These are phyloP conservation scores for Itoplectis maculator DNA, from an alignment of 2,888 invertebrate genomes.

Conservation along the genomic window DNA sequence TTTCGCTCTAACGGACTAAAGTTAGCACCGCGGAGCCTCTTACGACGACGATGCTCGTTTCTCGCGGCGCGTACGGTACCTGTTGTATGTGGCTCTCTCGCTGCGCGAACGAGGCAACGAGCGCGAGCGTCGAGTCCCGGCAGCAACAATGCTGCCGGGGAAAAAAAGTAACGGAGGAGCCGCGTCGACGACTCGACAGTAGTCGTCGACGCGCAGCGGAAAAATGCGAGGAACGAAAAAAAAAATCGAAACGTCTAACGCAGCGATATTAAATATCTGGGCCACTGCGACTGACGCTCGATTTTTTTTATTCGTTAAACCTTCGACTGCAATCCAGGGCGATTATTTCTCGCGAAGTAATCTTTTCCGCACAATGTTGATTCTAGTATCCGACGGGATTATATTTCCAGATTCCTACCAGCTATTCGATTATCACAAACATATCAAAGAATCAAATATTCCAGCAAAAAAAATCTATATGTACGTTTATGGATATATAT, in stretches of 20 bases:
- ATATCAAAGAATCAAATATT: neutral
- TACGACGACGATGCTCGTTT: conserved; percentile 60
- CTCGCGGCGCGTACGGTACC: conserved; percentile 68
- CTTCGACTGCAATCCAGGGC: neutral
- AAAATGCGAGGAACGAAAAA: neutral
- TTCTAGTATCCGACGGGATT: neutral
- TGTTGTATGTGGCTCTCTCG: conserved; percentile 57
- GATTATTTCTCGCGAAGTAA: neutral
- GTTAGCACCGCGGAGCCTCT: conserved; percentile 63
- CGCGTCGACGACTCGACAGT: neutral
- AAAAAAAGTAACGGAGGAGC: conserved; percentile 21
- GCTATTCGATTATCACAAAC: neutral
- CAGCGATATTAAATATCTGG: conserved; percentile 22
- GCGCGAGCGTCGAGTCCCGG: neutral
- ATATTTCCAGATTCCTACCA: neutral
- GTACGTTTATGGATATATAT: no score
- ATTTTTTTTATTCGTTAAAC: conserved; percentile 4
- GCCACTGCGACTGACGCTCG: conserved; percentile 37
- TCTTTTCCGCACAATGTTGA: neutral
- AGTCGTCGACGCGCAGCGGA: neutral
- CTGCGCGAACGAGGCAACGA: neutral
- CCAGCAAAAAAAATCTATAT: no score
- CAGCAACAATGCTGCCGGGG: conserved; percentile 5
- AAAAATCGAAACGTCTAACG: conserved; percentile 14
- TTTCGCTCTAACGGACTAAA: conserved; percentile 67